Conservation (phyloP, 2,113 vertebrate species). For the Illadopsis cleaveri region DNA sequence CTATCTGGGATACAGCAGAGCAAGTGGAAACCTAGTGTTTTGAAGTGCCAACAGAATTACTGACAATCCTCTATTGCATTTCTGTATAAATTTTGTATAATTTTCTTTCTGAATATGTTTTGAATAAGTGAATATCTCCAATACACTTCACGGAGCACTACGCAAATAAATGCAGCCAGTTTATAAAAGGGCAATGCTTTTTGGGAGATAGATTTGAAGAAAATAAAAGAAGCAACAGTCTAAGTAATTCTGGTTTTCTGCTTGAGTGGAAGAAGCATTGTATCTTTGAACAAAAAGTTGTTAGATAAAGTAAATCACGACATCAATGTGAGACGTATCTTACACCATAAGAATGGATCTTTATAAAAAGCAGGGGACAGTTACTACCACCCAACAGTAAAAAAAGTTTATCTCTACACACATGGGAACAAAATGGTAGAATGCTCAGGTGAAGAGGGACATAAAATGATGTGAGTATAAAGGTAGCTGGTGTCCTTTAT, state of each 20-base stretch:
- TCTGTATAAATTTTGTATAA: background rate
- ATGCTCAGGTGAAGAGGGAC: rapidly evolving
- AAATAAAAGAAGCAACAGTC: background rate
- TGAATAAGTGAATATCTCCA: background rate
- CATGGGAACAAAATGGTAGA: background rate
- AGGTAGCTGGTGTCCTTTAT: background rate
- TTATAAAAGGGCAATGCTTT: background rate
- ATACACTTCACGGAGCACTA: background rate
- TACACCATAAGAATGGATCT: background rate
- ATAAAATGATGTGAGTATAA: background rate
- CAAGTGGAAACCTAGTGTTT: background rate
- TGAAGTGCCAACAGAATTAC: background rate
- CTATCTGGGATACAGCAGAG: background rate
- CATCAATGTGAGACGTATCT: background rate
- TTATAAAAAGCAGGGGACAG: background rate
- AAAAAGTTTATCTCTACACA: background rate
- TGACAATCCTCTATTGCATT: background rate
- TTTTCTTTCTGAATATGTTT: background rate
- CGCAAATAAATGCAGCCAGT: background rate
- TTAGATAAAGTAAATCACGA: background rate
- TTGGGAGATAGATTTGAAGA: background rate
- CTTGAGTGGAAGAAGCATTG: background rate
- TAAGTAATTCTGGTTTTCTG: background rate
- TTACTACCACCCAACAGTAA: background rate
- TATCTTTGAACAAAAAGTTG: background rate